Evolutionary conservation across 1,140 invertebrate genomes (phyloP), one percentile per base, ranked within the genome.

Genomic region (Diploscapter pachys): DNA sequence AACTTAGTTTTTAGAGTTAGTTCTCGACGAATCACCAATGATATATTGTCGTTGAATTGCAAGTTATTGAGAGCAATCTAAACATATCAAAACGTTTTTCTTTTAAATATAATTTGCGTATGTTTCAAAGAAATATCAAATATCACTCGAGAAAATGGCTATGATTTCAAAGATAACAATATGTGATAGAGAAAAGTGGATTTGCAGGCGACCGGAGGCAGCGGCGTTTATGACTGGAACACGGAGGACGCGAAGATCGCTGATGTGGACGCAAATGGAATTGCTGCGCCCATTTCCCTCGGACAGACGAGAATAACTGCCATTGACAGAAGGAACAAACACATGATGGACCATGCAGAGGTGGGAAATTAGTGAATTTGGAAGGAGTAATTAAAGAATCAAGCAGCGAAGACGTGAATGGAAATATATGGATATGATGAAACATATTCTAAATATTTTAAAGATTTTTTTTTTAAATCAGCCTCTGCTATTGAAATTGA

Each of bases 191-290:
- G n/a, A 31, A 79, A 57, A 56, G 52, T 59, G 9, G 49, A 79
- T 53, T 57, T 86, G 3, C 71, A 86, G 84, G 87, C 86, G 4
- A 75, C 68, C 52, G 87, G 87, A 63, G 87, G 87, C 4, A 87
- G 85, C 78, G 87, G 87, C 0, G 80, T 85, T 31, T 88, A 86
- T 71, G 74, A 81, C 3, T 88, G 87, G 87, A 79, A 76, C 31
- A 80, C 82, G 3, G 71, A 75, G 11, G 77, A 87, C 64, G 69
- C n/a, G 48, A 11, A 62, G 4, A 63, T 80, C 5, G 80, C 77
- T 8, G 65, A 51, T 11, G 76, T 83, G 9, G 78, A 76, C 13
- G 68, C 78, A 61, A 76, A 76, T 73, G 87, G 86, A 55, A 71
- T 81, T 64, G 77, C 86, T 50, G 83, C 70, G 51, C 81, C 82